A percentile compares a stretch with the other conserved stretches of the same genome.
These are phyloP conservation scores for Balaeniceps rex DNA, from an alignment of 2,113 vertebrate species.

Conservation along the genomic window DNA sequence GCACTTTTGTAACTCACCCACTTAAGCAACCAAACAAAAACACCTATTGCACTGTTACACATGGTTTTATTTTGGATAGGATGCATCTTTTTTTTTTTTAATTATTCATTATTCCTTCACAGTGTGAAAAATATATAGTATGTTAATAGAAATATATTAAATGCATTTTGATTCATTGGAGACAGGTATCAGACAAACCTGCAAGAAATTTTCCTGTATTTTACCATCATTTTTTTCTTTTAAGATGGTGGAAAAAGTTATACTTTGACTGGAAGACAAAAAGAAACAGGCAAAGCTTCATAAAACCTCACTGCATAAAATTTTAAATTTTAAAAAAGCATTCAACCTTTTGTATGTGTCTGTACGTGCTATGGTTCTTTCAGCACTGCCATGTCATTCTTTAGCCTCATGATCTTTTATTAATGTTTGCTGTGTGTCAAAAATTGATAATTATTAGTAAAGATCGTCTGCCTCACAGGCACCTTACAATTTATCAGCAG, in stretches of 20 bases:
- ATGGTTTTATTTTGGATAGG: background rate
- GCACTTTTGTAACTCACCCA: background rate
- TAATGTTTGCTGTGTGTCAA: slow-evolving; percentile 21
- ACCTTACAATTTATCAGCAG: slow-evolving; percentile 6
- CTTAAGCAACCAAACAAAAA: background rate
- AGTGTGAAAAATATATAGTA: background rate
- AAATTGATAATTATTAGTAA: slow-evolving; percentile 20
- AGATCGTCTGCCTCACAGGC: background rate
- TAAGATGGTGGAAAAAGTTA: background rate
- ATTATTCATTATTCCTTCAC: background rate
- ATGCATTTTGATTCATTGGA: background rate
- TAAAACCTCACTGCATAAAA: background rate
- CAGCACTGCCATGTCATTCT: background rate
- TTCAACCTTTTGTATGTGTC: background rate
- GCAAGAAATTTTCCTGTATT: background rate
- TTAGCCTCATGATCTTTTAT: background rate
- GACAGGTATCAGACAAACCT: background rate
- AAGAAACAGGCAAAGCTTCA: background rate
- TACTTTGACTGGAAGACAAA: background rate
- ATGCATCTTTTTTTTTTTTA: background rate
- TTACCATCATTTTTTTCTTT: background rate
- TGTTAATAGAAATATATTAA: background rate
- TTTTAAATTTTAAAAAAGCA: background rate
- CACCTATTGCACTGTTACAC: background rate
- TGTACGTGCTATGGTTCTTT: background rate